phyloP scores from a whole-genome alignment of 2,888 invertebrate species.

The Hirtodrosophila duncani region DNA sequence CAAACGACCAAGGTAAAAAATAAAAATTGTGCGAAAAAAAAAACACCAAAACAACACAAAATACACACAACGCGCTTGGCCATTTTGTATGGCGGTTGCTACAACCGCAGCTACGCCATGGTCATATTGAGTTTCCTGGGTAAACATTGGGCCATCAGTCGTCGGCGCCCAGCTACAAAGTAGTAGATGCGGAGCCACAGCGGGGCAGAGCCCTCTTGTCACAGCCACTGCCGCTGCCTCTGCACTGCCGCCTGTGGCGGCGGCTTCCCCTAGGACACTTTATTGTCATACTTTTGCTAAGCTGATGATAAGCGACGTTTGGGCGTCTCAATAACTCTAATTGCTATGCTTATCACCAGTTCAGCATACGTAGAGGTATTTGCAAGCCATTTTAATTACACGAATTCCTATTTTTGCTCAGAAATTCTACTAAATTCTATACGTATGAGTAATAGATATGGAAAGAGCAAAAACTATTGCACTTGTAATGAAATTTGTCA shows the following conservation, averaged over 20 bases:
- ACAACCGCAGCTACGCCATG: neutral
- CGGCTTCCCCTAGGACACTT: constrained; percentile 6
- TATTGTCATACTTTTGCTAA: constrained; percentile 50
- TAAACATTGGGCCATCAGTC: constrained; percentile 53
- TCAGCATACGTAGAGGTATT: no score
- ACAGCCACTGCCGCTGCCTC: no score
- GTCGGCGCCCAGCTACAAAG: no score
- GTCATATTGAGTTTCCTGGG: constrained; percentile 68
- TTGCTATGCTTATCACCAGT: constrained; percentile 54
- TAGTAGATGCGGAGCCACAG: no score
- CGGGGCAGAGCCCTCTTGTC: no score
- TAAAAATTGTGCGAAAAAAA: constrained; percentile 49
- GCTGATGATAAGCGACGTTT: constrained; percentile 39
- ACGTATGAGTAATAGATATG: constrained; percentile 40
- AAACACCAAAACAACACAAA: constrained; percentile 21
- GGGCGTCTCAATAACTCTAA: constrained; percentile 58
- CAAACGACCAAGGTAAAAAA: constrained; percentile 40
- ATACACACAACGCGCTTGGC: constrained; percentile 48
- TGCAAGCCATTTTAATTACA: constrained; percentile 61
- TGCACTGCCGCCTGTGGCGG: no score
- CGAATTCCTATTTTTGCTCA: constrained; percentile 30
- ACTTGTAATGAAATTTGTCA: constrained; percentile 52
- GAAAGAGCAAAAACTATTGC: constrained; percentile 11
- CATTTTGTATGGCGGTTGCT: constrained; percentile 32
- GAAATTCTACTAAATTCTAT: constrained; percentile 24